A percentile compares a stretch with the other conserved stretches of the same genome.
Evolutionary conservation across 2,888 invertebrate species (phyloP).

Genomic region (Volucella bombylans): DNA sequence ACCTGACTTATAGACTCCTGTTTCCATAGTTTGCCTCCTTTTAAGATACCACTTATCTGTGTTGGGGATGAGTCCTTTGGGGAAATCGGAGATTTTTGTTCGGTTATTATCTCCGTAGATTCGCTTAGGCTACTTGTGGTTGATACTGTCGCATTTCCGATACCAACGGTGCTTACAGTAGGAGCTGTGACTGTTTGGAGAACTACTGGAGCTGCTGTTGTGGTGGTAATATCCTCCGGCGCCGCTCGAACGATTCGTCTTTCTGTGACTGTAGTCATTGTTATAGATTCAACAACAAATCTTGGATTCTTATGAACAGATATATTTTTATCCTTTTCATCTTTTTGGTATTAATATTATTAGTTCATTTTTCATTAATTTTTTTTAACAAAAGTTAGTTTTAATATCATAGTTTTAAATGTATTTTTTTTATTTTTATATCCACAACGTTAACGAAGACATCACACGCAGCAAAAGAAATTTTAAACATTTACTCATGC

Average conservation of each 20-base stretch:
- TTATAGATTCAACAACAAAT: constrained; percentile 86
- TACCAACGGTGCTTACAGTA: constrained; percentile 37
- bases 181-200: constrained; percentile 63
- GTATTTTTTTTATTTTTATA: constrained; percentile 71
- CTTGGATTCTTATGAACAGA: constrained; percentile 80
- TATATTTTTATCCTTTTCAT: constrained; percentile 76
- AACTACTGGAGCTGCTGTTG: constrained; percentile 55
- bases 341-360: constrained; percentile 75
- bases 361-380: constrained; percentile 68
- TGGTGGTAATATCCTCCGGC: constrained; percentile 78
- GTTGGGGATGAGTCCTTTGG: constrained; percentile 84
- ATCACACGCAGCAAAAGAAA: constrained; percentile 76
- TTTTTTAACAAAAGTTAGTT: constrained; percentile 50
- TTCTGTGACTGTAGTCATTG: constrained; percentile 87
- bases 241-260: constrained; percentile 84
- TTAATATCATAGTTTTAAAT: constrained; percentile 64
- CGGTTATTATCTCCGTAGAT: constrained; percentile 74
- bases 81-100: constrained; percentile 79
- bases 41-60: constrained; percentile 88
- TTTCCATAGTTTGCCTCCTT: constrained; percentile 91
- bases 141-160: constrained; percentile 24
- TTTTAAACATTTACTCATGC: constrained; percentile 75
- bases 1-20: constrained; percentile 85
- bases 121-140: constrained; percentile 53
- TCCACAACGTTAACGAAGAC: constrained; percentile 74